Evolutionary conservation across 2,888 invertebrate genomes (phyloP), one percentile per base, ranked within the genome.

Genomic region (Glaucopsyche alexis): DNA sequence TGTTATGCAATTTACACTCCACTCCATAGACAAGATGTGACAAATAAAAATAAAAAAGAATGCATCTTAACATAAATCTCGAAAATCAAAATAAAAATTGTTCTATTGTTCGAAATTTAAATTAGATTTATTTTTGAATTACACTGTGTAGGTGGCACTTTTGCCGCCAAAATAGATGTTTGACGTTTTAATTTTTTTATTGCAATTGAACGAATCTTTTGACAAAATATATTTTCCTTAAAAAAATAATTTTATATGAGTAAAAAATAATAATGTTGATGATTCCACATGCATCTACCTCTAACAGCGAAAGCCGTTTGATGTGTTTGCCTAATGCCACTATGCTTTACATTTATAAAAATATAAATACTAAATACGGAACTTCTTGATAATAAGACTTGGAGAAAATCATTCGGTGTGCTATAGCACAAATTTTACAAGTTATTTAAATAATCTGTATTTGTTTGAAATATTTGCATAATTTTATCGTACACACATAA

Each of bases 1-100:
- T 87, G 90, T 93, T 93, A 93, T 92, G 93, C 93, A 91, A 92
- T 91, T 93, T 92, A 91, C 83, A 89, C 86, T 88, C 89, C 85
- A 82, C 81, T 82, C 80, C 78, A 67, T 72, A 75, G 77, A 76
- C 71, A 71, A 71, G 45, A 64, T 73, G 73, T 75, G 45, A 9
- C 38, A 47, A n/a, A n/a, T n/a, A n/a, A 38, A 38, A 47, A 3
- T 1, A 29, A 49, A 64, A 52, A 45, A 40, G 38, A 47, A 65
- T 11, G 9, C 9, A 45, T 45, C 11, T 42, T 38, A 65, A 45
- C 52, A 45, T 55, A 42, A 8, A 9, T 38, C 8, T 14, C 55
- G 16, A 60, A 60, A 38, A 2, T 11, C 8, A 47, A 60, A 60
- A 14, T 38, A 60, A 38, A 6, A 29, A 29, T 29, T 29, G 29